A percentile compares a stretch with the other conserved stretches of the same genome.
phyloP scores from a whole-genome alignment of 1,140 invertebrate species.

The Pararge aegeria region DNA sequence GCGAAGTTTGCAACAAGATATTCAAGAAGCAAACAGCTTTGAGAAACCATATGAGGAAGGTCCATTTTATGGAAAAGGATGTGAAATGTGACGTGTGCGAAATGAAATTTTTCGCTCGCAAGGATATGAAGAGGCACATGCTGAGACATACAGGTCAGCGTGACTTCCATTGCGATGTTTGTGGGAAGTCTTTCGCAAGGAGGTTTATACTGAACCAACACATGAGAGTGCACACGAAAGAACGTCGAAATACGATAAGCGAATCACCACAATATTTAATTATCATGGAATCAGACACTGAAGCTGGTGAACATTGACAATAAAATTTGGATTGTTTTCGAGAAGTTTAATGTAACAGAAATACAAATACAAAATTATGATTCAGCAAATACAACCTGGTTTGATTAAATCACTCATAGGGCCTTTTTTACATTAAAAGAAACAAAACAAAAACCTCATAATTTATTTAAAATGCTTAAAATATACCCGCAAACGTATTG shows the following conservation, averaged over 20 bases:
- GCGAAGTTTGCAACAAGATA: slow-evolving; percentile 33
- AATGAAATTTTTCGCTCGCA: slow-evolving; percentile 28
- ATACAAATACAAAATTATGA: neutral
- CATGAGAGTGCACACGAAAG: slow-evolving; percentile 74
- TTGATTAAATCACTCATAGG: neutral
- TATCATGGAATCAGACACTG: neutral
- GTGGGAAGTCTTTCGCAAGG: slow-evolving; percentile 80
- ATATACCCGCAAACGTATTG: too few relatives aligned
- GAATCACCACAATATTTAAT: neutral
- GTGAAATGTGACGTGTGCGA: slow-evolving; percentile 36
- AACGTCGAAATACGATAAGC: neutral
- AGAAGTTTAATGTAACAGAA: neutral
- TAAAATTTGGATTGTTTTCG: neutral
- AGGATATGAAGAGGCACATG: slow-evolving; percentile 47
- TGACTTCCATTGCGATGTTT: slow-evolving; percentile 83
- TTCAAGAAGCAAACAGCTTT: slow-evolving; percentile 32
- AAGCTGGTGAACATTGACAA: neutral
- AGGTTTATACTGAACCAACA: slow-evolving; percentile 74
- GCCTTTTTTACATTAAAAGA: too few relatives aligned
- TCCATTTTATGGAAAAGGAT: slow-evolving; percentile 40
- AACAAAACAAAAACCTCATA: too few relatives aligned
- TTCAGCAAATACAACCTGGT: neutral
- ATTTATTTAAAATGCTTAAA: too few relatives aligned
- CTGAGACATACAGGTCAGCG: slow-evolving; percentile 82
- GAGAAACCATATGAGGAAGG: slow-evolving; percentile 32